Conservation (phyloP, 2,888 invertebrate species). For the Alentia gelatinosa region DNA sequence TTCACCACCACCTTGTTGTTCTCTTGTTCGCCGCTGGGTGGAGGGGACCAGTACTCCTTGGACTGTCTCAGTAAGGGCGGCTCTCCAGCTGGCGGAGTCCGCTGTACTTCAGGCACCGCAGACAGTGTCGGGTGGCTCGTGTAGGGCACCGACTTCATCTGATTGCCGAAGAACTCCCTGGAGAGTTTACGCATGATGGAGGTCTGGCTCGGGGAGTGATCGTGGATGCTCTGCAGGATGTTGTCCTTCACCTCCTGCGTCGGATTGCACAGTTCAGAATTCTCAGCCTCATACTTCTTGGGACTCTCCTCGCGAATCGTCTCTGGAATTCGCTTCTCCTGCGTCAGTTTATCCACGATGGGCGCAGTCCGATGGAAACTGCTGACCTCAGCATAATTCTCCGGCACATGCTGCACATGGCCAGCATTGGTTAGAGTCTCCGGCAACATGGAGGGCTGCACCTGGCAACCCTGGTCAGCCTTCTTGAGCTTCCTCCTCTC, state of each 20-base stretch:
- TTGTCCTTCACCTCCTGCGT: constrained; percentile 41
- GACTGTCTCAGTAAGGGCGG: constrained; percentile 32
- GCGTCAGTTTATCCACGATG: constrained; percentile 49
- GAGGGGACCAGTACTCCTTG: constrained; percentile 52
- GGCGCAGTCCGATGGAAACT: background rate
- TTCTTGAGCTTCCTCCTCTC: constrained; percentile 38
- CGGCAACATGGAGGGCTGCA: constrained; percentile 36
- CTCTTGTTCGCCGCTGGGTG: constrained; percentile 19
- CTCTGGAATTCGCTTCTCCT: constrained; percentile 51
- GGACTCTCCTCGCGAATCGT: constrained; percentile 43
- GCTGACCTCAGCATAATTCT: constrained; percentile 32
- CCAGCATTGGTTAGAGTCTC: background rate
- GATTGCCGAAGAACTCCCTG: constrained; percentile 72
- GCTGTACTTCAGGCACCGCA: background rate
- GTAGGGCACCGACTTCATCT: background rate
- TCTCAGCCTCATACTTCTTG: background rate
- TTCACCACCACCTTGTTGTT: constrained; percentile 25
- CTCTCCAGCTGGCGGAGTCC: background rate
- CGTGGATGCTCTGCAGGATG: constrained; percentile 55
- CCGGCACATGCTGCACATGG: background rate
- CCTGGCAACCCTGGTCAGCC: constrained; percentile 43
- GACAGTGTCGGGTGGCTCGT: background rate
- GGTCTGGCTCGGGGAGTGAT: constrained; percentile 68
- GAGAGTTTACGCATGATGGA: constrained; percentile 75
- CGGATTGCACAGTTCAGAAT: background rate